Base-by-base conservation (phyloP, 1,140 invertebrate species). In the Drosophila pandora region DNA sequence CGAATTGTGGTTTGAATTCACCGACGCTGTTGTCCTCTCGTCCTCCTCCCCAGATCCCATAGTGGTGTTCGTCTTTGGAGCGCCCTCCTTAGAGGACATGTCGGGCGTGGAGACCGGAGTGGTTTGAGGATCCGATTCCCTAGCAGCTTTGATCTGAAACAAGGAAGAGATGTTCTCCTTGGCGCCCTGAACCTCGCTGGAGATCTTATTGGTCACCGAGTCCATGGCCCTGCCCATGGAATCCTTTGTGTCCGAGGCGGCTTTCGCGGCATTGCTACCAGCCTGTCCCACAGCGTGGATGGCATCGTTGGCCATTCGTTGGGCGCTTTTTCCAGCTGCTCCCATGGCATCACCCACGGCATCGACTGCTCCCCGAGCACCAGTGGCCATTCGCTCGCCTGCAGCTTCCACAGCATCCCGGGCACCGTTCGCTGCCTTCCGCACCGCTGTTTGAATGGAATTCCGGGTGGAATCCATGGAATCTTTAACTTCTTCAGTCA, bases 11-110 rank as follows among this genome's bases (percentile, higher is more conserved):
- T 81, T 90, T 0, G 90, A 91, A 54, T 91, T 91, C 2, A 90
- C 90, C 0, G 90, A 91, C 5, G 90, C 90, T 2, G 90, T 91
- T 17, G 90, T 91, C 0, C 90, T 76, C 41, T 91, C 90, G 60
- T 91, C 90, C 52, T 91, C 90, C 41, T 90, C 88, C 2, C 78
- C 74, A 6, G 76, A 79, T 0, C 37, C 76, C 49, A 69, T 41
- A 0, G 76, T 79, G 17, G 74, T 89, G 9, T 45, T 79, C 1
- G 65, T 67, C 39, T 90, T 81, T 5, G 79, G 56, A 2, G 68
- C 69, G 5, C 53, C 61, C 23, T 88, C 88, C n/a, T 90, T 90
- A 0, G 79, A 69, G 30, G 65, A 69, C n/a, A 37, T 22, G 21
- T 69, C 73, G 5, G 77, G 62, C 30, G 77, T 59, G 13, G 63